Percentiles rank a stretch among this genome's conserved stretches.
Evolutionary conservation across 2,888 invertebrate genomes (phyloP).

Genomic region (Exephanes ischioxanthus): DNA sequence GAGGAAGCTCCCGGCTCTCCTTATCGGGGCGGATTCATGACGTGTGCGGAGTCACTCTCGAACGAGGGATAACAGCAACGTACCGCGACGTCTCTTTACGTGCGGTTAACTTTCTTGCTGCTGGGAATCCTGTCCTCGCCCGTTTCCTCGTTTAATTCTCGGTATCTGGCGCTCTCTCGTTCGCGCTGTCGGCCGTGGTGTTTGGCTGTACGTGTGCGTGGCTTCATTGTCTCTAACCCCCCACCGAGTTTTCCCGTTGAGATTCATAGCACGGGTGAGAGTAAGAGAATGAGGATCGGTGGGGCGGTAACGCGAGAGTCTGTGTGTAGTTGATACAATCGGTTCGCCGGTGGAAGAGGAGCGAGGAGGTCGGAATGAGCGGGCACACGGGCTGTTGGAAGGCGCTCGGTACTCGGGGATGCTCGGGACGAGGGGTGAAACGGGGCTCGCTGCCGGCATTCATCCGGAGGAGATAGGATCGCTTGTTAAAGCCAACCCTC

Average conservation of each 20-base stretch:
- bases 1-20: background rate
- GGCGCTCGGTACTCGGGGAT: conserved; percentile 63
- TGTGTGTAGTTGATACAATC: conserved; percentile 72
- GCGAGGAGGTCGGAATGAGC: conserved; percentile 30
- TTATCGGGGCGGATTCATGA: background rate
- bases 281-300: conserved; percentile 20
- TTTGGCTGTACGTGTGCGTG: background rate
- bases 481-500: conserved; percentile 83
- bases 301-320: conserved; percentile 65
- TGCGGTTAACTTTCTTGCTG: conserved; percentile 20
- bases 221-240: conserved; percentile 23
- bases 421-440: background rate
- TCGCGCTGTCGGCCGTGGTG: background rate
- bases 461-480: conserved; percentile 83
- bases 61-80: background rate
- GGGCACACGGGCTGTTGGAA: conserved; percentile 20
- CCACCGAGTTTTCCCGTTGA: conserved; percentile 12
- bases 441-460: conserved; percentile 76
- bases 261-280: conserved; percentile 19
- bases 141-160: background rate
- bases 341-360: conserved; percentile 71
- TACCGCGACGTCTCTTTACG: background rate
- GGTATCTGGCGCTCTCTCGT: background rate
- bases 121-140: background rate
- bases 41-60: background rate